These are phyloP conservation scores for Bursaphelenchus okinawaensis DNA, from an alignment of 2,888 invertebrate species.

Conservation along the genomic window DNA sequence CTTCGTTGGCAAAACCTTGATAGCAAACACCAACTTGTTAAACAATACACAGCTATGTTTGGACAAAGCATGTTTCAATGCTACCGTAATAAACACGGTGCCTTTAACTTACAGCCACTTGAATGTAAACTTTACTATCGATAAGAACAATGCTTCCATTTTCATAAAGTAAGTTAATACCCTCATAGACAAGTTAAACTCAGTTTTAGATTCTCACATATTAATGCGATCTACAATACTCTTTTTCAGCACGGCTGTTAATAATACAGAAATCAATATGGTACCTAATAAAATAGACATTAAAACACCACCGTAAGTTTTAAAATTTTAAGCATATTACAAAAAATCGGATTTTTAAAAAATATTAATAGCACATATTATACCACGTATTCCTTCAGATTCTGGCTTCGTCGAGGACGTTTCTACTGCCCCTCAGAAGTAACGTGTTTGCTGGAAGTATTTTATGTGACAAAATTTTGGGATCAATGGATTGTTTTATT, in stretches of 20 bases:
- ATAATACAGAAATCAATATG: background rate
- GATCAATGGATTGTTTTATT: constrained; percentile 91
- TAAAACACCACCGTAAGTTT: constrained; percentile 11
- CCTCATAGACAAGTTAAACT: too few species aligned
- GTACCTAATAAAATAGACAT: background rate
- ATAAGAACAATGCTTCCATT: background rate
- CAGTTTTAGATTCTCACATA: background rate
- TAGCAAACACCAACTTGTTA: too few species aligned
- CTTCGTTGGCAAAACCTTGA: too few species aligned
- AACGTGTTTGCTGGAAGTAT: constrained; percentile 25
- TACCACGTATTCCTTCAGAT: constrained; percentile 10
- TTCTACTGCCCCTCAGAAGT: constrained; percentile 38
- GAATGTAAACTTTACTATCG: too few species aligned
- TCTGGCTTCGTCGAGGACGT: constrained; percentile 25
- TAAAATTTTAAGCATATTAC: background rate
- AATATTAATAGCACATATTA: too few species aligned
- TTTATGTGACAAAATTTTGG: constrained; percentile 22
- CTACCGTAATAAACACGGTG: too few species aligned
- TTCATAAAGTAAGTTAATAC: background rate
- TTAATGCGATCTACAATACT: background rate
- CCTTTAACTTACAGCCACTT: too few species aligned
- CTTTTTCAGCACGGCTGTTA: background rate
- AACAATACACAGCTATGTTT: too few species aligned
- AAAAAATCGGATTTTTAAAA: too few species aligned
- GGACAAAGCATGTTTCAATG: too few species aligned